Percentiles rank a stretch among this genome's conserved stretches.
Evolutionary conservation across 2,113 vertebrate species (phyloP).

Genomic region (Cryptoleucopteryx plumbea): DNA sequence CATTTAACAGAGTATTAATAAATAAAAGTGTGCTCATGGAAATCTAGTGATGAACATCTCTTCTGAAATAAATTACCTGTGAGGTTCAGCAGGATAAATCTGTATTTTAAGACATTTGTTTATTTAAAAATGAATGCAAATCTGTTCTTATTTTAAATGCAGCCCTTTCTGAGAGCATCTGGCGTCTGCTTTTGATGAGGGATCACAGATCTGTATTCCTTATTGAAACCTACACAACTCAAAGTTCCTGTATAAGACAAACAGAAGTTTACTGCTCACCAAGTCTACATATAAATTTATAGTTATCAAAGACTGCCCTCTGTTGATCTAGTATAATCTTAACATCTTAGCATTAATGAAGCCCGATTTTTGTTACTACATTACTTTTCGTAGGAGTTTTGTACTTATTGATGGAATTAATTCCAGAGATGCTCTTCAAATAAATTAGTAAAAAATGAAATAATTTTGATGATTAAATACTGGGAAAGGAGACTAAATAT

Average conservation of each 20-base stretch:
- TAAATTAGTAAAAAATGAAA: background rate
- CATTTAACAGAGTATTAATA: background rate
- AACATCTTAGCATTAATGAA: background rate
- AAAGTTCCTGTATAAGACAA: background rate
- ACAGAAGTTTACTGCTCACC: background rate
- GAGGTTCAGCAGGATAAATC: background rate
- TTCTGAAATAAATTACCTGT: background rate
- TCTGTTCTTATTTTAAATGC: background rate
- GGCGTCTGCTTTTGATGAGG: background rate
- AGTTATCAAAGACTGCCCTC: slow-evolving; percentile 51
- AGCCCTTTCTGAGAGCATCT: background rate
- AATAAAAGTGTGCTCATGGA: background rate
- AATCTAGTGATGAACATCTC: background rate
- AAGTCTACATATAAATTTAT: background rate
- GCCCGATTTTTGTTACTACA: background rate
- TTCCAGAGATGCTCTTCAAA: background rate
- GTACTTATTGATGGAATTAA: background rate
- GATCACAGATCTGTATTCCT: background rate
- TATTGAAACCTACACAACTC: background rate
- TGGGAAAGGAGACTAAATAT: background rate
- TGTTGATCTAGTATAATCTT: slow-evolving; percentile 7
- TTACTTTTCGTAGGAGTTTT: background rate
- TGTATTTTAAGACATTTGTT: background rate
- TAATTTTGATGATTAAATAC: background rate
- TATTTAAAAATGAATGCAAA: background rate